Evolutionary conservation across 2,888 invertebrate species (phyloP), one percentile per base, ranked within the genome.

Genomic region (Pterobdella sp.): DNA sequence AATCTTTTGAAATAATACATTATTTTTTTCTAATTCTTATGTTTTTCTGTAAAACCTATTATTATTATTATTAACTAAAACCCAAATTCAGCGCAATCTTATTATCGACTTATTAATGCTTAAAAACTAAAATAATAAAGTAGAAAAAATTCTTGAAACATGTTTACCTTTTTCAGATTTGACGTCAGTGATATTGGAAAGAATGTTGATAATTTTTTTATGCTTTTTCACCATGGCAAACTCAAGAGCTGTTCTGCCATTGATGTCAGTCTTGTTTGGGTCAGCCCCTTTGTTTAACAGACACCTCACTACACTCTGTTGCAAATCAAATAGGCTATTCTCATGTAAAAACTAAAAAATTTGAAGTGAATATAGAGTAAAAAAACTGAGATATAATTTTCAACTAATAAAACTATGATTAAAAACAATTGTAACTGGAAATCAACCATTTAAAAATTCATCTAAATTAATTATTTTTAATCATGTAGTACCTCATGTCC

Each of bases 241-340:
- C 74, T 83, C 83, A 4, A 84, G 77, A 18, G 84, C 83, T 1
- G 84, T 84, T 66, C 80, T 79, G 42, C 80, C 80, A 74, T 81
- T 80, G 1, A 82, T 81, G 76, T 83, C 82, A 1, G 79, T 79
- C 14, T 80, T 76, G 76, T 84, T 82, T 0, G 82, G 81, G 76
- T 84, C 82, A 31, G 81, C 81, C 3, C 84, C 84, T 64, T 80
- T 77, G 73, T 84, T 84, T 42, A 85, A 79, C 34, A 85, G 78
- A 35, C 84, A 81, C 72, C 36, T 72, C 26, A 72, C 66, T 3
- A 65, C 32, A 32, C 26, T 37, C 72, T 72, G 66, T 31, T 37
- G 34, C 3, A 3, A 26, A 22, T n/a, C n/a, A n/a, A n/a, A n/a
- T n/a, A n/a, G n/a, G n/a, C n/a, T n/a, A n/a, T n/a, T n/a, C n/a